These are phyloP conservation scores for Portunus trituberculatus DNA, from an alignment of 1,140 invertebrate species.

Conservation along the genomic window DNA sequence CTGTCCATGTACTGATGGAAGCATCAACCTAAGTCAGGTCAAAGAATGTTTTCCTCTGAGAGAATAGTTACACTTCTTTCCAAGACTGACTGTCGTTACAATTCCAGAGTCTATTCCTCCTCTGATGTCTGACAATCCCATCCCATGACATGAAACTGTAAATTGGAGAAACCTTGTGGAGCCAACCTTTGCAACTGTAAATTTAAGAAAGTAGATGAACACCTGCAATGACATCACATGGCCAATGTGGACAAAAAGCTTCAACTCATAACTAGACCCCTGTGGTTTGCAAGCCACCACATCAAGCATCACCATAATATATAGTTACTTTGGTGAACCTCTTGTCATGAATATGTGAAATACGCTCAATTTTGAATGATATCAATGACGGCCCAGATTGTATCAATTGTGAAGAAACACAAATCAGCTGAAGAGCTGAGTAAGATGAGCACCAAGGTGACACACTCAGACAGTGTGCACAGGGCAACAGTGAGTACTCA, in stretches of 20 bases:
- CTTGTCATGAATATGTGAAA: not conserved
- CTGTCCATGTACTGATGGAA: not conserved
- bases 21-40: not conserved
- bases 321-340: not conserved
- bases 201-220: too few species aligned
- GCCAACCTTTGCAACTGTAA: too few species aligned
- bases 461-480: not conserved
- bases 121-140: too few species aligned
- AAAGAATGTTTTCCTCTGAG: not conserved
- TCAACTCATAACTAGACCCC: too few species aligned
- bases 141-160: too few species aligned
- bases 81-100: too few species aligned
- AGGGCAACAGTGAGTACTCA: not conserved
- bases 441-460: not conserved
- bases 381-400: slow-evolving; percentile 30
- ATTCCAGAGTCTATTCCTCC: too few species aligned
- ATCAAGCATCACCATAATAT: not conserved
- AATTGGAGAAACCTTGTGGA: too few species aligned
- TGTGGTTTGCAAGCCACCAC: not conserved
- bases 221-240: too few species aligned
- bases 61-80: too few species aligned
- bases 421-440: not conserved
- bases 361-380: not conserved
- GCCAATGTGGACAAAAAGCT: too few species aligned
- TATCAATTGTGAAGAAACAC: not conserved